These are phyloP conservation scores for Trichosurus vulpecula DNA, from an alignment of 2,797 vertebrate genomes.

Conservation along the genomic window DNA sequence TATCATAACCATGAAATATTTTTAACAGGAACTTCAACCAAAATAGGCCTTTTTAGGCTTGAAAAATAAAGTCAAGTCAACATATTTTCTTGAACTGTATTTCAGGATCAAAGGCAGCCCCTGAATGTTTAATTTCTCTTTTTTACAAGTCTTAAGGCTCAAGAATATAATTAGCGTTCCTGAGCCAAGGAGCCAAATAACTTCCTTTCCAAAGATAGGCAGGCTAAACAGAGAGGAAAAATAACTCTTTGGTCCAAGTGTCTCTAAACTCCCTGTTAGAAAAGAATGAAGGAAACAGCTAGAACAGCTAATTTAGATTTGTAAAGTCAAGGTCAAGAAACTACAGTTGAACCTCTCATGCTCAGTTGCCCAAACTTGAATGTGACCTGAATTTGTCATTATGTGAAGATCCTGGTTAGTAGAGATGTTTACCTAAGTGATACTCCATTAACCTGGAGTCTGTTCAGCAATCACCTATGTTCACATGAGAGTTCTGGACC, in stretches of 20 bases:
- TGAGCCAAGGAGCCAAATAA: slow-evolving; percentile 50
- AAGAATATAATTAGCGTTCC: slow-evolving; percentile 5
- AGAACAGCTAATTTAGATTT: neutral
- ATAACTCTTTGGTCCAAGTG: neutral
- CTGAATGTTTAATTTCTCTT: slow-evolving; percentile 42
- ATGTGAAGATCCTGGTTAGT: neutral
- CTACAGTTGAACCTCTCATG: neutral
- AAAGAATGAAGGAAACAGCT: neutral
- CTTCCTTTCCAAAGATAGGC: slow-evolving; percentile 37
- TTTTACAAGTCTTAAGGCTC: slow-evolving; percentile 31
- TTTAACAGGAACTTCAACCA: slow-evolving; percentile 34
- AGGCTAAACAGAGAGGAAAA: slow-evolving; percentile 38
- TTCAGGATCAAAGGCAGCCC: slow-evolving; percentile 47
- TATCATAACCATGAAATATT: neutral
- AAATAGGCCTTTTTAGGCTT: slow-evolving; percentile 7
- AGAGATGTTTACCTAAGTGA: neutral
- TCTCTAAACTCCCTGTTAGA: neutral
- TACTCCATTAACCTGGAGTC: neutral
- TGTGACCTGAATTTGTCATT: neutral
- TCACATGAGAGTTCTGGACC: neutral
- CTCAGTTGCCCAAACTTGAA: neutral
- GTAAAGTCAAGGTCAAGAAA: neutral
- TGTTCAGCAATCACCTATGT: neutral
- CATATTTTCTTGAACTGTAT: slow-evolving; percentile 2
- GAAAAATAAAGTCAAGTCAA: slow-evolving; percentile 32